Percentiles rank a stretch among this genome's conserved stretches.
phyloP scores from a whole-genome alignment of 2,113 vertebrate species.

The Crypturellus undulatus region DNA sequence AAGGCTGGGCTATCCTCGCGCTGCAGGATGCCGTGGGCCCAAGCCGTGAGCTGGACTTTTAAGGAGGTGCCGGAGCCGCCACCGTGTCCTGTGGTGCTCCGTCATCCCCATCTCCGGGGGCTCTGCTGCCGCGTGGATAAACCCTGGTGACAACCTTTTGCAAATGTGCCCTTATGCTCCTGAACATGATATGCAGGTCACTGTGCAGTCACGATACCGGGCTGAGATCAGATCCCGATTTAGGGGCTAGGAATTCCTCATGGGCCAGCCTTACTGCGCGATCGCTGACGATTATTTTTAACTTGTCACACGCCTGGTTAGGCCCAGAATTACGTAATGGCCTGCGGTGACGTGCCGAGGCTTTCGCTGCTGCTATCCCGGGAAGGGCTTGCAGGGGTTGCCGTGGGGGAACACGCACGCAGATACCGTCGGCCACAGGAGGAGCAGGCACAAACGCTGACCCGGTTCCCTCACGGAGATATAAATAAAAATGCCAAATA shows the following conservation, averaged over 20 bases:
- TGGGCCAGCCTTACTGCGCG: neutral
- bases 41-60: rapidly evolving
- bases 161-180: neutral
- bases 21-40: too few relatives aligned
- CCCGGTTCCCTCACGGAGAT: neutral
- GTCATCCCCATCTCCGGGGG: rapidly evolving
- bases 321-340: conserved; percentile 48
- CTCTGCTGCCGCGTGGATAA: neutral
- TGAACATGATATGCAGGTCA: neutral
- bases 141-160: neutral
- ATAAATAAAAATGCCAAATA: conserved; percentile 42
- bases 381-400: conserved; percentile 49
- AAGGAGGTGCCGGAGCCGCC: rapidly evolving
- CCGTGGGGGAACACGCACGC: conserved; percentile 30
- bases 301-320: conserved; percentile 43
- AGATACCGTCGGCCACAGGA: neutral
- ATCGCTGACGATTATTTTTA: conserved; percentile 55
- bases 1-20: too few relatives aligned
- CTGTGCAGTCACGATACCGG: neutral
- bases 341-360: neutral
- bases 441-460: neutral
- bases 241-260: neutral
- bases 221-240: neutral
- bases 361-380: conserved; percentile 48
- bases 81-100: neutral